phyloP scores from a whole-genome alignment of 2,113 vertebrate genomes.

The Strix aluco region DNA sequence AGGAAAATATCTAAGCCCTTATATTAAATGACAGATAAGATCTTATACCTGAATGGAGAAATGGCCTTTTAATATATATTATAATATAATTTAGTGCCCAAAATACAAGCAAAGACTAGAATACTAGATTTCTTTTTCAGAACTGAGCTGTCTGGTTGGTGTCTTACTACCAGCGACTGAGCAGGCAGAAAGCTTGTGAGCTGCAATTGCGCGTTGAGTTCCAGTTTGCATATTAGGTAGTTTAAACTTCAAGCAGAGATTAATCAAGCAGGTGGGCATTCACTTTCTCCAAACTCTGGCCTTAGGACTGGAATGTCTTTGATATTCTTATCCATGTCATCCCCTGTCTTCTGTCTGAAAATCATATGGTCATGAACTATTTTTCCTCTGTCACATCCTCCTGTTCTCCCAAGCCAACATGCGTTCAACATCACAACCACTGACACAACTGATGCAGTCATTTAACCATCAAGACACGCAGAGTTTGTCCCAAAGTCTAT shows the following conservation, averaged over 20 bases:
- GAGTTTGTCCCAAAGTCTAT: background rate
- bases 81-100: too few species aligned
- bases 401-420: background rate
- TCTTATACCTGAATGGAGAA: background rate
- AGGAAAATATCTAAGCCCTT: background rate
- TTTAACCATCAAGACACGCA: background rate
- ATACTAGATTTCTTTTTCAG: background rate
- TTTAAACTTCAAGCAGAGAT: background rate
- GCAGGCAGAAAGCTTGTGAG: background rate
- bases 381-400: background rate
- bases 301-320: background rate
- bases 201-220: background rate
- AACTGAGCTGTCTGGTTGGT: background rate
- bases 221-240: background rate
- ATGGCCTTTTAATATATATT: background rate
- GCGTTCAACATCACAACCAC: background rate
- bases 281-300: background rate
- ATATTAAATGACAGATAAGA: background rate
- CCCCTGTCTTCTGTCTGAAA: background rate
- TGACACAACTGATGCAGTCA: background rate
- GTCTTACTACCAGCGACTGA: background rate
- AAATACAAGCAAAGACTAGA: background rate
- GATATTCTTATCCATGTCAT: background rate
- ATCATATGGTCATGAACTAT: background rate
- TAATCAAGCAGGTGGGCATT: background rate